These are phyloP conservation scores for Zootermopsis nevadensis DNA, from an alignment of 2,888 invertebrate genomes.

Conservation along the genomic window DNA sequence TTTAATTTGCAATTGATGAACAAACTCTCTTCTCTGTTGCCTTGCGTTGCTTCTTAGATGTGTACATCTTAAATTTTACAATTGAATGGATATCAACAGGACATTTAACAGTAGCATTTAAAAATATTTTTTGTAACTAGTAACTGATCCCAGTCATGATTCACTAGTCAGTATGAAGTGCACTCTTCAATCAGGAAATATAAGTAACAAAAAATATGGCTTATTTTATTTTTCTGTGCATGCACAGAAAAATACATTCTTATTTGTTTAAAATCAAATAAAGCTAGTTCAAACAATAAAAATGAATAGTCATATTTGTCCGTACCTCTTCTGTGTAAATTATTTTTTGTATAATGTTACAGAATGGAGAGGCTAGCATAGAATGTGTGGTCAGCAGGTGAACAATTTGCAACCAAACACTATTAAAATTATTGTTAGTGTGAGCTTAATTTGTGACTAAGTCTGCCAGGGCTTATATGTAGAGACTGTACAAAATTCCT, in stretches of 20 bases:
- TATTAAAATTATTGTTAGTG: not conserved
- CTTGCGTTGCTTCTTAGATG: conserved; percentile 10
- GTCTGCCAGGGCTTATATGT: not conserved
- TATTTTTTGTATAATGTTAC: conserved; percentile 10
- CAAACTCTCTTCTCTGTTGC: conserved; percentile 22
- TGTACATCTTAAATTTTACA: conserved; percentile 3
- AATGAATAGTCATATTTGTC: conserved; percentile 36
- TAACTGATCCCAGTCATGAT: conserved; percentile 26
- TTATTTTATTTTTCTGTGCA: conserved; percentile 1
- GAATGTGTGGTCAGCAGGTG: conserved; percentile 4
- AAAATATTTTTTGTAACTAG: not conserved
- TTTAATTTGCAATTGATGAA: not conserved
- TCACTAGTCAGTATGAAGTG: conserved; percentile 35
- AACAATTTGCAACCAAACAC: not conserved
- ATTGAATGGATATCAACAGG: not conserved
- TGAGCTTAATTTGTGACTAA: conserved; percentile 21
- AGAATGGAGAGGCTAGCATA: not conserved
- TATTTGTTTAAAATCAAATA: conserved; percentile 35
- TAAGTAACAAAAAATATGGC: not conserved
- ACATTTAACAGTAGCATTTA: not conserved
- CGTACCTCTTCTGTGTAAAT: conserved; percentile 30
- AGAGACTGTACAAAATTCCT: too few species aligned
- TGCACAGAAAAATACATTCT: conserved; percentile 17
- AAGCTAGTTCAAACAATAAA: conserved; percentile 35
- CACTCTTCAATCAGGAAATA: conserved; percentile 17